Percentiles rank a stretch among this genome's conserved stretches.
These are phyloP conservation scores for Aethina tumida DNA, from an alignment of 1,140 invertebrate species.

Conservation along the genomic window DNA sequence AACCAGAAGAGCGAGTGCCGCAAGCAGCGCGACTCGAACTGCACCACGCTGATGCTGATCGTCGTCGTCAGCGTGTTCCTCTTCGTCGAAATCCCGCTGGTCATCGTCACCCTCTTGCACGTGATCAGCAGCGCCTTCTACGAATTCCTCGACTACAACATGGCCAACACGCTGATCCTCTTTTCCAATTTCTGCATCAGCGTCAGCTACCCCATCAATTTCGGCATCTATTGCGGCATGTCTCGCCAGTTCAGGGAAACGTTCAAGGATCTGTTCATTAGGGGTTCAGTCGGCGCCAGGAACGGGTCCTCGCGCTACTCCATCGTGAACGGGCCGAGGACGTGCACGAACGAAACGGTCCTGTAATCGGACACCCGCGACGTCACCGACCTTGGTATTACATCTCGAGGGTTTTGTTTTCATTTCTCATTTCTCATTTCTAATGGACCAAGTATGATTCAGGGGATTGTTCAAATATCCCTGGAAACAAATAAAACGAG, in stretches of 20 bases:
- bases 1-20: conserved; percentile 77
- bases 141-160: conserved; percentile 65
- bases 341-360: conserved; percentile 72
- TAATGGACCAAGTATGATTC: no score
- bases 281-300: conserved; percentile 47
- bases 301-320: conserved; percentile 66
- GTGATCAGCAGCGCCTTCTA: conserved; percentile 65
- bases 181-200: conserved; percentile 88
- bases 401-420: no score
- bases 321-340: conserved; percentile 66
- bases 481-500: no score
- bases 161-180: conserved; percentile 74
- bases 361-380: conserved; percentile 57
- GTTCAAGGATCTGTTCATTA: conserved; percentile 79
- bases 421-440: no score
- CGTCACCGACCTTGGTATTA: no score
- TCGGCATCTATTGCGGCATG: conserved; percentile 94
- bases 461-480: no score
- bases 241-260: conserved; percentile 87
- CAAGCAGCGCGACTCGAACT: conserved; percentile 76
- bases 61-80: conserved; percentile 88
- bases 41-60: conserved; percentile 91
- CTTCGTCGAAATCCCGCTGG: conserved; percentile 82
- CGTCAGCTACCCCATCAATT: conserved; percentile 86
- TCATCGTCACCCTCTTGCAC: conserved; percentile 75